phyloP scores from a whole-genome alignment of 92 coral and sea anemone species.

The Desmophyllum pertusum region DNA sequence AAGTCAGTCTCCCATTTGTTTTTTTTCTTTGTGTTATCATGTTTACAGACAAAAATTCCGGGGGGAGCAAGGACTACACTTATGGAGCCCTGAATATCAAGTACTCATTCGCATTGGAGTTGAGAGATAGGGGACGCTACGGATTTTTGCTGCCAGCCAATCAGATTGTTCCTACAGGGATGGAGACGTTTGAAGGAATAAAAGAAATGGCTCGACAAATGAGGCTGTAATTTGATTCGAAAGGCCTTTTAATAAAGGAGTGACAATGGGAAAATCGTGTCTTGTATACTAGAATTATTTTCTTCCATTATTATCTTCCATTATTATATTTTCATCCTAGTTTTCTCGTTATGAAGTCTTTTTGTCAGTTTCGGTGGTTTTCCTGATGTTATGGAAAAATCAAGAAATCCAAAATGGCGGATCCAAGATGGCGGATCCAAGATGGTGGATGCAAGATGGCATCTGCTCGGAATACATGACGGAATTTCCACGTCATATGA shows the following conservation, averaged over 20 bases:
- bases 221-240: slow-evolving; percentile 43
- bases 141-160: slow-evolving; percentile 73
- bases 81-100: slow-evolving; percentile 71
- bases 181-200: slow-evolving; percentile 77
- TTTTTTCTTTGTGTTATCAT: not conserved
- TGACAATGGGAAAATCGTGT: not conserved
- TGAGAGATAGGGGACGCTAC: slow-evolving; percentile 73
- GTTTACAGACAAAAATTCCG: slow-evolving; percentile 65
- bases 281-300: not conserved
- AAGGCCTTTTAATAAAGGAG: not conserved
- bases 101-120: slow-evolving; percentile 80
- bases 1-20: no score
- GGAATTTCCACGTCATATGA: no score
- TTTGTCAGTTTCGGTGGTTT: no score
- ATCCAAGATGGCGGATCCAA: no score
- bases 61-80: slow-evolving; percentile 79
- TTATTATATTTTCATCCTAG: no score
- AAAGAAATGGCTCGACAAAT: slow-evolving; percentile 70
- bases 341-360: no score
- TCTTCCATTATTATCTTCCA: no score
- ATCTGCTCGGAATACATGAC: no score
- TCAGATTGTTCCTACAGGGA: slow-evolving; percentile 75
- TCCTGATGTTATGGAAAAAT: no score
- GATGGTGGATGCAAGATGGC: no score
- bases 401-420: no score